Conservation (phyloP, 2,888 invertebrate genomes). For the Calameuta pallipes region DNA sequence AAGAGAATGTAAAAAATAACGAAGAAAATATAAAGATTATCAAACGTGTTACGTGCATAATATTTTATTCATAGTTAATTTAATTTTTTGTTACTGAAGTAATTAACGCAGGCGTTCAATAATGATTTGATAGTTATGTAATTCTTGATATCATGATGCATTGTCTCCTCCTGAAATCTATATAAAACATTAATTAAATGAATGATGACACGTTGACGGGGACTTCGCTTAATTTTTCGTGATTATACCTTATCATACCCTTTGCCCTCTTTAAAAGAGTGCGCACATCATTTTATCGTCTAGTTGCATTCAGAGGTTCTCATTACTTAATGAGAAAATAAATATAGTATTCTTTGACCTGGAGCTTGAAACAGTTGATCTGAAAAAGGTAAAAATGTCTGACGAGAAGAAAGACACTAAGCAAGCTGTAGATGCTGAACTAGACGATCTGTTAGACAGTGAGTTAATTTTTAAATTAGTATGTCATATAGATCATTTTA, state of each 20-base stretch:
- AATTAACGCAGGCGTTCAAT: neutral
- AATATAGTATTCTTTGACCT: neutral
- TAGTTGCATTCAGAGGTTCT: neutral
- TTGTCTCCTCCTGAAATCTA: neutral
- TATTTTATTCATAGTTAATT: neutral
- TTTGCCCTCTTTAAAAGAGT: neutral
- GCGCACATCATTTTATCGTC: neutral
- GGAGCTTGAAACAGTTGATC: neutral
- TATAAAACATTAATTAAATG: neutral
- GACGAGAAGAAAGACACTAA: constrained; percentile 48
- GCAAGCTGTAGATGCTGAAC: constrained; percentile 72
- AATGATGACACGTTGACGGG: neutral
- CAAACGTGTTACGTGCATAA: neutral
- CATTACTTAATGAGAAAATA: neutral
- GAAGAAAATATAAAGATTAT: neutral
- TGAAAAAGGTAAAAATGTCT: constrained; percentile 44
- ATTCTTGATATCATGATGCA: neutral
- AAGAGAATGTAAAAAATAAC: neutral
- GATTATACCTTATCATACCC: neutral
- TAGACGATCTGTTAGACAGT: constrained; percentile 83
- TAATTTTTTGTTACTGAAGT: too few species aligned
- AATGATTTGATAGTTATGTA: neutral
- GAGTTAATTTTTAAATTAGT: constrained; percentile 58
- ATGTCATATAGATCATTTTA: constrained; percentile 51
- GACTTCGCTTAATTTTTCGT: neutral